Base-by-base conservation (phyloP, 1,140 invertebrate genomes). In the Euborellia annulipes region DNA sequence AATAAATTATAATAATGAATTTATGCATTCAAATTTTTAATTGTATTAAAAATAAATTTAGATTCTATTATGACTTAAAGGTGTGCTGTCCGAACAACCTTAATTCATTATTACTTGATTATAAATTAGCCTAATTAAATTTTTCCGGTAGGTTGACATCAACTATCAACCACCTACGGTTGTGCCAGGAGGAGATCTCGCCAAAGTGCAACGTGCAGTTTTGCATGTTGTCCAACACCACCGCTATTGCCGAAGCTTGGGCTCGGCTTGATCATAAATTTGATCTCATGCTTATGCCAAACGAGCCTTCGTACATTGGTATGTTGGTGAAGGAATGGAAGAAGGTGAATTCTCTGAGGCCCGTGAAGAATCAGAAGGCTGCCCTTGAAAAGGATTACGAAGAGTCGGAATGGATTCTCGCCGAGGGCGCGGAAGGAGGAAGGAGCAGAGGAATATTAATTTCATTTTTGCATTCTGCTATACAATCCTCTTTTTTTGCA, bases 291-390 rank as follows among this genome's bases (percentile, higher is more conserved):
- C 82, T n/a, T n/a, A 75, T 51, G 62, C 69, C 17, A 83, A 82
- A 59, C 62, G 77, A 39, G 79, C 81, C 2, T 85, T 84, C 57
- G 72, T 85, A 9, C 81, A 85, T 62, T 82, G 80, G 63, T 84
- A 78, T 55, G 66, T 86, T 8, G 79, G 79, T 4, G 83, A 85
- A 69, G 82, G 83, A 42, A 75, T 86, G 71, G 82, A 86, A 61
- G 82, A 86, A 62, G 71, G 68, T 6, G 76, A 79, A 56, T 76
- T 78, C 52, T 49, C 68, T 9, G 81, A 84, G 52, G 82, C 83
- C 9, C 58, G 77, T 21, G 72, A 80, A 48, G 79, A 87, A 62
- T 61, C n/a, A n/a, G n/a, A n/a, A 85, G 48, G 72, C 73, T 43
- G 72, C 79, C 13, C 62, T 85, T 19, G 70, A 79, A 53, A 70